Evolutionary conservation across 92 coral and sea anemone genomes (phyloP), one percentile per base, ranked within the genome.

Genomic region (Scolanthus callimorphus): DNA sequence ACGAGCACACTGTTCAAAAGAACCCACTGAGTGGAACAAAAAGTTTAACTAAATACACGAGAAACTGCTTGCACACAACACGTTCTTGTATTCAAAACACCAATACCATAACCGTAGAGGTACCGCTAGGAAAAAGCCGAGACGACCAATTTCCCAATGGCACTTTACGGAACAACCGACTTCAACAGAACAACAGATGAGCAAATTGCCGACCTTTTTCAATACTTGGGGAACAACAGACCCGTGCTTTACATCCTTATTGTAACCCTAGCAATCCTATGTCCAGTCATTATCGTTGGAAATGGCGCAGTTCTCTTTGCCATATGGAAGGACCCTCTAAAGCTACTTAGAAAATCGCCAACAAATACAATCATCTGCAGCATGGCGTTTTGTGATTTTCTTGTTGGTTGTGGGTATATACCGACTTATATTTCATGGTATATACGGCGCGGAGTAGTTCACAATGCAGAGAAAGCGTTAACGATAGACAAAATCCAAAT

Each of bases 321-420:
- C 20, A 37, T 65, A 28, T 65, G 71, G 61, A 65, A 52, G 51
- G 71, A 65, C 51, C 71, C 71, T 21, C 51, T 28, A 51, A 65
- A 65, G 34, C 71, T 49, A 34, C 60, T 65, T 30, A 59, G 71
- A 4, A 25, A 59, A 2, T 52, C 71, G 11, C 71, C 71, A 28
- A 49, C 71, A 4, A 52, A 50, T 38, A 65, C 52, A 25, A 65
- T 65, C 30, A 65, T 65, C 22, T 59, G 48, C 15, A 51, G 71
- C 17, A 65, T 65, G 71, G 71, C 71, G 26, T n/a, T 31, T 9
- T 31, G 71, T 26, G 71, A 52, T 49, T 52, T 65, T 17, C 39
- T 65, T 31, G 60, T 65, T 25, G 71, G 71, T 19, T 19, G 31
- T 11, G 3, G 17, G 2, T 50, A 27, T 17, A 31, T 51, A 17